Evolutionary conservation across 2,888 invertebrate species (phyloP), one percentile per base, ranked within the genome.

Genomic region (Lutraria lutraria): DNA sequence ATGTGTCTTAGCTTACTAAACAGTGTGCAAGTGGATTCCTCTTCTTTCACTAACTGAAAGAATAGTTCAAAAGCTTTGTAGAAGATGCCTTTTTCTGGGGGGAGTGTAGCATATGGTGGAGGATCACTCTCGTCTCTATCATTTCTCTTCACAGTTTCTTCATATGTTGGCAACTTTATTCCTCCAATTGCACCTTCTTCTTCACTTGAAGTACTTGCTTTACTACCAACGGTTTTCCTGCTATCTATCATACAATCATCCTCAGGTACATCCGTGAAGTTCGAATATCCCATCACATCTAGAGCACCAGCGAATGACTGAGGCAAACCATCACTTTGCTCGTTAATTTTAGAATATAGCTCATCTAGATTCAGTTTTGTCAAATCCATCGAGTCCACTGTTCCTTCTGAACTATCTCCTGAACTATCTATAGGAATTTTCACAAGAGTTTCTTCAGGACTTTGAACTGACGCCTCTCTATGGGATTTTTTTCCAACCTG

Each of bases 1-100:
- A 94, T 89, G 6, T 90, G 86, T 54, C 93, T 90, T 19, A 93
- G 76, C 82, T 94, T 94, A 31, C 82, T 83, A 54, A 93, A 90
- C 53, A 93, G 52, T 29, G 93, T 89, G 16, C 63, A 76, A 1
- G 81, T 88, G 8, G 68, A 76, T 25, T 87, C 83, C 54, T 91
- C 92, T 56, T 90, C 86, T n/a, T 79, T 52, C 4, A 92, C 53
- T 31, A 89, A 76, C 0, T 56, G 34, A 53, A 87, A 87, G 63
- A 92, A 92, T n/a, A 86, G 81, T n/a, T 72, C 86, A 63, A 92
- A 92, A 34, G 85, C 63, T 60, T 88, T 31, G 80, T 85, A 92
- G n/a, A 92, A 92, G 83, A 84, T 81, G 43, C 82, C 85, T 54
- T 80, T 85, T 25, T 79, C 76, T 15, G 80, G 56, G 0, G 85